Evolutionary conservation across 2,888 invertebrate genomes (phyloP), one percentile per base, ranked within the genome.

Genomic region (Cephus pulcher): DNA sequence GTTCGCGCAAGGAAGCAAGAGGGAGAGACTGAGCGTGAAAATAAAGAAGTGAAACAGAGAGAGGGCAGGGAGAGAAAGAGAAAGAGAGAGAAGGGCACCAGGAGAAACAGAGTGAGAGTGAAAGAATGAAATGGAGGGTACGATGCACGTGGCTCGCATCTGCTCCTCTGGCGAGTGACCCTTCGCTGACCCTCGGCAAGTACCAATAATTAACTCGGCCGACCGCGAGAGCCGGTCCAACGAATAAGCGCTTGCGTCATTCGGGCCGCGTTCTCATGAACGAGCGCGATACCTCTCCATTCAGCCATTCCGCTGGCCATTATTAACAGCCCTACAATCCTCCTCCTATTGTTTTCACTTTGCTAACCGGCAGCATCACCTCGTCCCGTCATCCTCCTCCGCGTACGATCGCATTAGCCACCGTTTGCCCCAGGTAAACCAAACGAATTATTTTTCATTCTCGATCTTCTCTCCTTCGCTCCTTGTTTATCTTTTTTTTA

Each of bases 151-250:
- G 89, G 87, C 86, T 84, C 84, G 89, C 90, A 90, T 89, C 89
- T 90, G 90, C 88, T 86, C 84, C 87, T 82, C 82, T 83, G 78
- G 84, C 56, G 23, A 56, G 79, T 87, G 90, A 90, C 89, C 90
- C 87, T 80, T 75, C 80, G 82, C 85, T 90, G 90, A 90, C 90
- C 89, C 88, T 85, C 83, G 82, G 86, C 88, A 89, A 90, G 89
- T 90, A 89, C 89, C 87, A 89, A 90, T 88, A 90, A 90, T 90
- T 89, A 89, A 89, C 89, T 87, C 86, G 81, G 83, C 85, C 75
- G 35, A 34, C 35, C 34, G 74, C 34, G 32, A 30, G 74, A 34
- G 33, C 74, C 34, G 35, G 74, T 33, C 32, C 74, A 34, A 35
- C 34, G 37, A 35, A 74, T 35, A 34, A 30, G 74, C 70, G 80